Evolutionary conservation across 2,113 vertebrate species (phyloP).

Genomic region (Pogona vitticeps): DNA sequence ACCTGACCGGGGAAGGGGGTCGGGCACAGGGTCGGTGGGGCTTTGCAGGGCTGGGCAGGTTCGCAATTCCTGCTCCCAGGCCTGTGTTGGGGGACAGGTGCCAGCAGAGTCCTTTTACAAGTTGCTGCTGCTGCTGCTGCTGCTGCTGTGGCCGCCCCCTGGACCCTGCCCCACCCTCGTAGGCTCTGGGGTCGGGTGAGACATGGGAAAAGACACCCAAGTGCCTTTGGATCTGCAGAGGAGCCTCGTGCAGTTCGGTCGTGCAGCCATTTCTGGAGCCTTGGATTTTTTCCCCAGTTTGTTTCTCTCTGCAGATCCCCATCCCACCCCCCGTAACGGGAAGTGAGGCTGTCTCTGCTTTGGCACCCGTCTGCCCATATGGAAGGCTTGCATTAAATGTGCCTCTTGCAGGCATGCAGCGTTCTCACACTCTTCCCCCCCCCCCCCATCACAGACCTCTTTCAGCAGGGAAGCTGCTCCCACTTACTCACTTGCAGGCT

Average conservation of each 20-base stretch:
- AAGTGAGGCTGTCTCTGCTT: slow-evolving; percentile 71
- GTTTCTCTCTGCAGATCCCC: slow-evolving; percentile 61
- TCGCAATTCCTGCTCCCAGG: no score
- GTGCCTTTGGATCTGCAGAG: no score
- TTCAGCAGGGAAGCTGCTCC: slow-evolving; percentile 6
- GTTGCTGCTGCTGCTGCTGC: no score
- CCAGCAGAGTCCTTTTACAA: no score
- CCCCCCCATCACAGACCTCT: not conserved
- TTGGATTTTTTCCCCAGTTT: slow-evolving; percentile 42
- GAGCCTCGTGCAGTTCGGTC: not conserved
- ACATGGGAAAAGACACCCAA: no score
- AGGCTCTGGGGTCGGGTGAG: not conserved
- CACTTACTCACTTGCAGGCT: not conserved
- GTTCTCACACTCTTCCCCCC: slow-evolving; percentile 55
- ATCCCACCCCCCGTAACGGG: slow-evolving; percentile 67
- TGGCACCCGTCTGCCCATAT: slow-evolving; percentile 73
- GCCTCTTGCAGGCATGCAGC: slow-evolving; percentile 74
- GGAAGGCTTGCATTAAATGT: slow-evolving; percentile 72
- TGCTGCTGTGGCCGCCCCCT: not conserved
- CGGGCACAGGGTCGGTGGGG: no score
- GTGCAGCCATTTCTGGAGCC: slow-evolving; percentile 9
- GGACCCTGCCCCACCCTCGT: no score
- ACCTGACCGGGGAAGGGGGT: no score
- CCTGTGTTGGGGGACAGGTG: no score
- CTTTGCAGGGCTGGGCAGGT: no score